These are phyloP conservation scores for Pyxicephalus adspersus DNA, from an alignment of 2,113 vertebrate species.

Conservation along the genomic window DNA sequence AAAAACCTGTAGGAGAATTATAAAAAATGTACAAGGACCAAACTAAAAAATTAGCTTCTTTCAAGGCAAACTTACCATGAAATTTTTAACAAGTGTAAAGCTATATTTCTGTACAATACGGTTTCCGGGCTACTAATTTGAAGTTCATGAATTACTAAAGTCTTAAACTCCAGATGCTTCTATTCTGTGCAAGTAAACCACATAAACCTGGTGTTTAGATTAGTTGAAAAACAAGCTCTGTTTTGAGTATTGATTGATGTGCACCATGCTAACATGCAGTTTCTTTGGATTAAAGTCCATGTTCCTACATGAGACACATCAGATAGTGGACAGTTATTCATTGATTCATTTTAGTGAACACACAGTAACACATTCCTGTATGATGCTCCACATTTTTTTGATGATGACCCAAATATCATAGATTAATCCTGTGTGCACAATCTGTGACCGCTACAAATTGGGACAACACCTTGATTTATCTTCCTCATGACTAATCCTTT, in stretches of 20 bases:
- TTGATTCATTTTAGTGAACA: neutral
- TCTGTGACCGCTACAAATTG: neutral
- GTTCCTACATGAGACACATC: neutral
- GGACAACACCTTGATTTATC: neutral
- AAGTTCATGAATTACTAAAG: no score
- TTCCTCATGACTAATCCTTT: conserved; percentile 3
- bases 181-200: no score
- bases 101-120: no score
- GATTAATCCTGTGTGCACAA: conserved; percentile 11
- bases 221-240: neutral
- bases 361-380: neutral
- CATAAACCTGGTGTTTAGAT: no score
- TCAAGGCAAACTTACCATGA: no score
- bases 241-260: neutral
- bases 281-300: neutral
- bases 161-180: no score
- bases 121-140: no score
- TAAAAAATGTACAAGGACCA: no score
- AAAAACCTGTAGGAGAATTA: no score
- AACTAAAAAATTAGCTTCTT: no score
- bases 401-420: neutral
- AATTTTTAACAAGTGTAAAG: no score
- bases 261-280: neutral
- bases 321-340: neutral
- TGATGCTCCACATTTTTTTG: neutral